These are phyloP conservation scores for Macrosteles quadrilineatus DNA, from an alignment of 1,140 invertebrate genomes.

Conservation along the genomic window DNA sequence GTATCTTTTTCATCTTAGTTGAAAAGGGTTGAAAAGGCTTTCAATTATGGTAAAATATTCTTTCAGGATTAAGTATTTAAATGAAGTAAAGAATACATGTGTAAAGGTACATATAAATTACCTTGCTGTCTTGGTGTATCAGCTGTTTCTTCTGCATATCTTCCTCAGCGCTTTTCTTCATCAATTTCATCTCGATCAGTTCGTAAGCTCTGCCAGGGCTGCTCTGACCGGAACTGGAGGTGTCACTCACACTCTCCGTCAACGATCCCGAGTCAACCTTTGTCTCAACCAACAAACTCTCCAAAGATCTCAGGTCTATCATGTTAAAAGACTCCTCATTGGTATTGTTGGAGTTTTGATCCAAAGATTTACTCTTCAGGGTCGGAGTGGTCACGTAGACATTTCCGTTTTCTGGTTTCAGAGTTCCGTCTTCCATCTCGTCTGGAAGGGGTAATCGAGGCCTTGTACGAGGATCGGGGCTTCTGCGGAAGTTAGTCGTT, in stretches of 20 bases:
- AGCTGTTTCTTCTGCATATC: constrained; percentile 19
- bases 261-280: background rate
- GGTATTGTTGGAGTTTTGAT: no score
- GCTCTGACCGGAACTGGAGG: background rate
- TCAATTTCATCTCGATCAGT: constrained; percentile 11
- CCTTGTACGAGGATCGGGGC: background rate
- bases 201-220: background rate
- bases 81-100: no score
- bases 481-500: background rate
- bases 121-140: constrained; percentile 5
- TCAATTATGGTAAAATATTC: no score
- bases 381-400: background rate
- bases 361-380: background rate
- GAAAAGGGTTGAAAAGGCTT: no score
- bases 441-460: background rate
- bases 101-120: background rate
- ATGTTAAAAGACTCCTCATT: constrained; percentile 6
- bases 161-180: background rate
- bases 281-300: constrained; percentile 6
- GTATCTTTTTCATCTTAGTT: no score
- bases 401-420: background rate
- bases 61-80: no score
- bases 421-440: background rate
- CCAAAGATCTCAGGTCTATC: constrained; percentile 6
- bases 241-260: background rate